phyloP scores from a whole-genome alignment of 2,797 vertebrate genomes.

The Eurystomus glaucurus region DNA sequence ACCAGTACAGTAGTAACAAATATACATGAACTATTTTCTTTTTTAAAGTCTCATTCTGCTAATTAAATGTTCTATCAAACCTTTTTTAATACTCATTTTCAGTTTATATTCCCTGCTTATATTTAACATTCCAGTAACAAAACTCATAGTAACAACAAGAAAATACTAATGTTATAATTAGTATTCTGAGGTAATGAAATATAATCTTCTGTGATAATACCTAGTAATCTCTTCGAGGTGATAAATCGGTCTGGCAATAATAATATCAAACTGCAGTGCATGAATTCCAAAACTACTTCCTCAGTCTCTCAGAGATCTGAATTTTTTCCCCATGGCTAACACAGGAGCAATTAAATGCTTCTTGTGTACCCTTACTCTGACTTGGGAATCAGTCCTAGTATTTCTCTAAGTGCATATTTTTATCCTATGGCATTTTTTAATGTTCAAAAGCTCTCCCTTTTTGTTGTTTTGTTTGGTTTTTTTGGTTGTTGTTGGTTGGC shows the following conservation, averaged over 20 bases:
- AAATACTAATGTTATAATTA: conserved; percentile 69
- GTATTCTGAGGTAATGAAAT: conserved; percentile 63
- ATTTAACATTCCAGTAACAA: conserved; percentile 48
- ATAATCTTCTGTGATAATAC: conserved; percentile 65
- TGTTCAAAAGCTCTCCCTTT: neutral
- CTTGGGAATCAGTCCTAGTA: neutral
- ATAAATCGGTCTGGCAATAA: conserved; percentile 38
- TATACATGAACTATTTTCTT: neutral
- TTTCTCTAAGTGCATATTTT: neutral
- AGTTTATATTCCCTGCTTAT: conserved; percentile 8
- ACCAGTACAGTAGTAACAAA: neutral
- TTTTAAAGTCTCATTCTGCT: conserved; percentile 17
- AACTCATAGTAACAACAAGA: conserved; percentile 68
- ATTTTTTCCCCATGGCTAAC: neutral
- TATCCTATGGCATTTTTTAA: neutral
- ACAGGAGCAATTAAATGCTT: neutral
- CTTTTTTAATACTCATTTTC: conserved; percentile 17
- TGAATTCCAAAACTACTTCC: conserved; percentile 29
- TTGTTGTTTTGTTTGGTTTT: neutral
- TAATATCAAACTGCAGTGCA: neutral
- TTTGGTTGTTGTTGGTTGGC: neutral
- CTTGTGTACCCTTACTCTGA: neutral
- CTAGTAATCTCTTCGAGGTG: conserved; percentile 58
- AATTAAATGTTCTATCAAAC: neutral
- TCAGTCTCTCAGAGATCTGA: neutral